Base-by-base conservation (phyloP, 2,888 invertebrate species). In the Amphiduros pacificus region DNA sequence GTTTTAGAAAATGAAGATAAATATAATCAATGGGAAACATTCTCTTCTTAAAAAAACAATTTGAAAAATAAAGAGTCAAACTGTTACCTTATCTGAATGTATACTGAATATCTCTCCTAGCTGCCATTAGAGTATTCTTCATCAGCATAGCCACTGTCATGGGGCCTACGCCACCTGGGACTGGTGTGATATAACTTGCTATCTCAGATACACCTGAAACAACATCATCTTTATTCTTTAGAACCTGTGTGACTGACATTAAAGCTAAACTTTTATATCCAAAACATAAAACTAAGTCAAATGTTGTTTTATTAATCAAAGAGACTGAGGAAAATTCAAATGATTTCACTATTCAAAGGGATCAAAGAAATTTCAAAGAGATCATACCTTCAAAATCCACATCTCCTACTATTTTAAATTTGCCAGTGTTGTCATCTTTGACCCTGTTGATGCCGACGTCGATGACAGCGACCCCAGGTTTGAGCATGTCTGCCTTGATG, bases 141-240 rank as follows among this genome's bases (percentile, higher is more conserved):
- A 95, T 92, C 36, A 95, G 82, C 93, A 94, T 94, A 0, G 93
- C 91, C 0, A 94, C 94, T 0, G 95, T 95, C 90, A 94, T 92
- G 0, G 94, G 94, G 0, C 94, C 94, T 17, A 81, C 94, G 1
- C 95, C 95, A 1, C 94, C 89, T 0, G 94, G 94, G 0, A 94
- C 95, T 0, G 94, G 94, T 0, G 94, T 93, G 52, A 95, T 89
- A 57, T 89, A 86, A 11, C 92, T 91, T 9, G 94, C 94, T 27
- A 92, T 86, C 82, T 92, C 86, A 62, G 87, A 87, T 0, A 93
- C 93, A 81, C 86, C 88, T 89, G 44, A n/a, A n/a, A n/a, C n/a
- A n/a, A n/a, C n/a, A n/a, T n/a, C n/a, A n/a, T n/a, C n/a, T n/a
- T n/a, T n/a, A n/a, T n/a, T n/a, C n/a, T n/a, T n/a, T n/a, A n/a